Evolutionary conservation across 2,888 invertebrate species (phyloP).

Genomic region (Erebia palarica): DNA sequence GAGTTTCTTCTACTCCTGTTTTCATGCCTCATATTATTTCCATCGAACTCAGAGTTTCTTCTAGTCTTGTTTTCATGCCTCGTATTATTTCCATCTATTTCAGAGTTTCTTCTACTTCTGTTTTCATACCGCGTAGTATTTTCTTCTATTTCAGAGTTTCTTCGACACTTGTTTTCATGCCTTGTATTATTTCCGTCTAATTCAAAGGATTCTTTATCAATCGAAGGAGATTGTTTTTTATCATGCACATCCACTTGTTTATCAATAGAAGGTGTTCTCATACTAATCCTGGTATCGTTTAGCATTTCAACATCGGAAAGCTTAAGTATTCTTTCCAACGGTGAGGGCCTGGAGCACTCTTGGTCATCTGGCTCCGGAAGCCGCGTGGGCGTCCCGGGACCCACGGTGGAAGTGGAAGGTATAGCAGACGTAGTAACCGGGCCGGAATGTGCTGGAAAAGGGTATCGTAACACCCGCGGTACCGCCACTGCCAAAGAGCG

Average conservation of each 20-base stretch:
- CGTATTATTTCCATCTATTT: conserved; percentile 46
- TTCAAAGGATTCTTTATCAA: conserved; percentile 50
- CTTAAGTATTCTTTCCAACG: conserved; percentile 50
- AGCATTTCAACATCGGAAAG: conserved; percentile 55
- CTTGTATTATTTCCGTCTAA: conserved; percentile 49
- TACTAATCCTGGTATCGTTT: conserved; percentile 74
- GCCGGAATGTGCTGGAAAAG: conserved; percentile 85
- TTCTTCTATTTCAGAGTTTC: conserved; percentile 33
- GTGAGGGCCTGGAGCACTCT: conserved; percentile 44
- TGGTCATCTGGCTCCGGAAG: conserved; percentile 49
- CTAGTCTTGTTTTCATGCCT: conserved; percentile 50
- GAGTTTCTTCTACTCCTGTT: conserved; percentile 24
- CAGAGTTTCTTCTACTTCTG: conserved; percentile 30
- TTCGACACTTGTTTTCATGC: conserved; percentile 47
- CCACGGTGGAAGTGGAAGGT: conserved; percentile 48
- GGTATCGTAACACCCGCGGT: conserved; percentile 51
- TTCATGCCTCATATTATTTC: conserved; percentile 57
- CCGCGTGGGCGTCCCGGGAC: conserved; percentile 53
- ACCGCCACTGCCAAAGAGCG: conserved; percentile 69
- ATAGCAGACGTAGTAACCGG: conserved; percentile 32
- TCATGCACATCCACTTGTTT: conserved; percentile 50
- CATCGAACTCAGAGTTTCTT: conserved; percentile 40
- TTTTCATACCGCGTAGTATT: conserved; percentile 57
- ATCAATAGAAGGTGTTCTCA: conserved; percentile 72
- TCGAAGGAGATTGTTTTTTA: conserved; percentile 47